phyloP scores from a whole-genome alignment of 1,140 invertebrate genomes.

The Zelostemma sp. region DNA sequence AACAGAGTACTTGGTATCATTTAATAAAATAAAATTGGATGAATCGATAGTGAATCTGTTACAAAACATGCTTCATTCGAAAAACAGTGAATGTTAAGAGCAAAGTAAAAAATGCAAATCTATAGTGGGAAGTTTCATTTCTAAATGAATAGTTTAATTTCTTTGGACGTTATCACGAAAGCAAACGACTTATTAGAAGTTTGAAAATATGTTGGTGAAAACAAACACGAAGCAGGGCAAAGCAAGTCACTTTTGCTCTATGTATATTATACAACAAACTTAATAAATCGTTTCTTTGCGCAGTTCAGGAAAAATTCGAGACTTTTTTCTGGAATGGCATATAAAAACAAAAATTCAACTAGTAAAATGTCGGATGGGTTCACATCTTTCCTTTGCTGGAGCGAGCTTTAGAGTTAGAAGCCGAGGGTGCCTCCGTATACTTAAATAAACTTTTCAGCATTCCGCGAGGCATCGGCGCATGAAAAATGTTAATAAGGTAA shows the following conservation, averaged over 20 bases:
- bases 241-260: conserved; percentile 25
- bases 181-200: conserved; percentile 30
- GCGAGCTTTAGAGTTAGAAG: conserved; percentile 17
- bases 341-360: conserved; percentile 46
- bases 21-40: too few species aligned
- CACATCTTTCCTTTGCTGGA: conserved; percentile 32
- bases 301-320: conserved; percentile 30
- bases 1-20: too few species aligned
- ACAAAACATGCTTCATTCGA: too few species aligned
- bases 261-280: conserved; percentile 35
- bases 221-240: conserved; percentile 15
- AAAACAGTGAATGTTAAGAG: too few species aligned
- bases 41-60: too few species aligned
- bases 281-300: conserved; percentile 46
- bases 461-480: conserved; percentile 62
- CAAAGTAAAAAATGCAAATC: too few species aligned
- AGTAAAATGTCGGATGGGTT: conserved; percentile 44
- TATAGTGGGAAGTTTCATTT: conserved; percentile 14
- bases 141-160: conserved; percentile 17
- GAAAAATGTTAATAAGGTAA: conserved; percentile 68
- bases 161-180: conserved; percentile 4
- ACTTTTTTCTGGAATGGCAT: conserved; percentile 26
- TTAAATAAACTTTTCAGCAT: conserved; percentile 61
- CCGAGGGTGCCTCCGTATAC: conserved; percentile 39
- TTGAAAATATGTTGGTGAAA: conserved; percentile 30